Conservation (phyloP, 2,888 invertebrate species). For the Diogma glabrata region DNA sequence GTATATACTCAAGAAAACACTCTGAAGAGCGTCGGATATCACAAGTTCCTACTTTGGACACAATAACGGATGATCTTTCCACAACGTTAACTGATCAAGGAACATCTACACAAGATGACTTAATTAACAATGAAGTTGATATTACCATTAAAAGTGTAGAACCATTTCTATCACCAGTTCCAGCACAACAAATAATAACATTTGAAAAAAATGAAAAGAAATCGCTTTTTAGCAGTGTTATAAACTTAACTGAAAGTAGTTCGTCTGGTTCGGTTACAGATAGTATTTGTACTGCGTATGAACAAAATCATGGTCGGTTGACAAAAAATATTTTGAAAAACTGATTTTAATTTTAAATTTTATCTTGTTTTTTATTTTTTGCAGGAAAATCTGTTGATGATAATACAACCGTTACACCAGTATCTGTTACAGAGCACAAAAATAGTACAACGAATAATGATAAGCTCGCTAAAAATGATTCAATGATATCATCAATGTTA, state of each 20-base stretch:
- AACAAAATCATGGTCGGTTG: constrained; percentile 25
- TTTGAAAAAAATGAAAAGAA: constrained; percentile 16
- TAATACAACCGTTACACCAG: constrained; percentile 7
- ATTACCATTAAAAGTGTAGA: constrained; percentile 12
- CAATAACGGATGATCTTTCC: constrained; percentile 34
- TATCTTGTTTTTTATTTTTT: too few relatives aligned
- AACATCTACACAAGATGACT: constrained; percentile 5
- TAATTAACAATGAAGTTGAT: constrained; percentile 1
- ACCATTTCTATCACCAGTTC: neutral
- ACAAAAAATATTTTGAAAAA: constrained; percentile 2
- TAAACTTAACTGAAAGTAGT: constrained; percentile 46
- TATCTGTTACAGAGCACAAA: constrained; percentile 6
- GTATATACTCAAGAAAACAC: constrained; percentile 30
- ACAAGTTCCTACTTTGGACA: constrained; percentile 36
- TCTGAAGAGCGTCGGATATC: constrained; percentile 40
- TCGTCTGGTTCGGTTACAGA: constrained; percentile 51
- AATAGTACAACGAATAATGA: constrained; percentile 18
- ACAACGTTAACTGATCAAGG: neutral
- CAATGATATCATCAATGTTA: constrained; percentile 32
- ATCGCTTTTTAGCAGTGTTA: constrained; percentile 20
- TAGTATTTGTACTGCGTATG: constrained; percentile 48
- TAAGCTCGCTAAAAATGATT: constrained; percentile 21
- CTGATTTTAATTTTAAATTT: neutral
- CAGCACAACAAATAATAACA: neutral
- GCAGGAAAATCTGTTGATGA: constrained; percentile 7